phyloP scores from a whole-genome alignment of 2,888 invertebrate species.

The Trisateles emortualis region DNA sequence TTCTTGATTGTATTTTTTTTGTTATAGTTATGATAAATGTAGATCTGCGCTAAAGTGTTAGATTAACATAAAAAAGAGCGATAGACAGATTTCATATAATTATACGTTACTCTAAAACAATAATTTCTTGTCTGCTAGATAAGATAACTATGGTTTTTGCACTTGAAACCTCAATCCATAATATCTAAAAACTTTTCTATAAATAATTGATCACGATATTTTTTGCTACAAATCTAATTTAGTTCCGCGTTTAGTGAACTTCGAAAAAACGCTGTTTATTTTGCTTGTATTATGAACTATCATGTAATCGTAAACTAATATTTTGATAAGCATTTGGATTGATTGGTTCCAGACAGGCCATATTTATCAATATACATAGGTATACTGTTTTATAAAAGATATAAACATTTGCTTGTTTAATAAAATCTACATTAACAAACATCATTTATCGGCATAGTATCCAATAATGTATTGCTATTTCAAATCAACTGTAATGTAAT shows the following conservation, averaged over 20 bases:
- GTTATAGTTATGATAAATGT: not conserved
- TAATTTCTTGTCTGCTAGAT: slow-evolving; percentile 37
- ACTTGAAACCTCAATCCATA: slow-evolving; percentile 31
- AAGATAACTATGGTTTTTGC: slow-evolving; percentile 40
- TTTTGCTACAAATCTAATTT: slow-evolving; percentile 52
- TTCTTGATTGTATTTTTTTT: not conserved
- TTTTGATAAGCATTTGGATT: not conserved
- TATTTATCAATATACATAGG: no score
- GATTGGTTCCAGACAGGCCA: not conserved
- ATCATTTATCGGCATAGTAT: no score
- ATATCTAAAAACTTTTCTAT: slow-evolving; percentile 51
- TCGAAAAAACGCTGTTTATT: slow-evolving; percentile 41
- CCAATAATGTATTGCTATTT: no score
- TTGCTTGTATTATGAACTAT: slow-evolving; percentile 17
- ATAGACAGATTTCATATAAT: slow-evolving; percentile 26
- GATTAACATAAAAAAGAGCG: slow-evolving; percentile 35
- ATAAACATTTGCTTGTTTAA: no score
- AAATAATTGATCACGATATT: slow-evolving; percentile 67
- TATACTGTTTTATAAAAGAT: no score
- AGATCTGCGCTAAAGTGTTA: slow-evolving; percentile 19
- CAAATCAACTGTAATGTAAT: no score
- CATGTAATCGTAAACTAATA: not conserved
- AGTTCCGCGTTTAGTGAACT: slow-evolving; percentile 61
- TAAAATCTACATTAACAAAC: no score
- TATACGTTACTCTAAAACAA: slow-evolving; percentile 32